Evolutionary conservation across 1,140 invertebrate genomes (phyloP), one percentile per base, ranked within the genome.

Genomic region (Calosoma granatense): DNA sequence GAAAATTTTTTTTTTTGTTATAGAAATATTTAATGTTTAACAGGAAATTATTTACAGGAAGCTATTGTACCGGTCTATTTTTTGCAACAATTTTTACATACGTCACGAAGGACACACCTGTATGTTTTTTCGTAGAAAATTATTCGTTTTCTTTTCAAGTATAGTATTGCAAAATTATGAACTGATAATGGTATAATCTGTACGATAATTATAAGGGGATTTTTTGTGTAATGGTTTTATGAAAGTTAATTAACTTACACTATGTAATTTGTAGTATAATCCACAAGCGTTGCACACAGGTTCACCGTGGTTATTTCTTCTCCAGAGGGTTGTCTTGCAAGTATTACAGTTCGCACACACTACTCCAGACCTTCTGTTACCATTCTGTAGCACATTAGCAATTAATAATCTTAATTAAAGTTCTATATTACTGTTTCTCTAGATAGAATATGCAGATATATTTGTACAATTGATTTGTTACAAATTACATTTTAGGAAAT

Each of bases 251-350:
- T 19, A 9, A 76, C 85, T 87, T 74, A 94, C 91, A 60, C 81
- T 82, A 71, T 94, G 92, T 43, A 94, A 75, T 76, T 94, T 94
- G 74, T 77, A 93, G 74, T 94, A 94, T 9, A 94, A 81, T 15
- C 92, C 90, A 67, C 91, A 94, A 6, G 91, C 91, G 72, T 94
- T 94, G 73, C 92, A 94, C 1, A 94, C 92, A 2, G 90, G 89
- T 69, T 93, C 90, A 12, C 92, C 92, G 65, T 85, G 83, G 69
- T 89, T 89, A 73, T 93, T 92, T 63, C 91, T 76, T 43, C 92
- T 74, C 90, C 91, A 94, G 22, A 94, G 76, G 1, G 90, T 93
- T 1, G 91, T 94, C 59, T 82, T 89, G 51, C 79, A 81, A 2
- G 91, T 93, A 58, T 78, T 78, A 69, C 92, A 94, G 73, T 94